Percentiles rank a stretch among this genome's conserved stretches.
These are phyloP conservation scores for Upupa epops DNA, from an alignment of 2,113 vertebrate species.

Conservation along the genomic window DNA sequence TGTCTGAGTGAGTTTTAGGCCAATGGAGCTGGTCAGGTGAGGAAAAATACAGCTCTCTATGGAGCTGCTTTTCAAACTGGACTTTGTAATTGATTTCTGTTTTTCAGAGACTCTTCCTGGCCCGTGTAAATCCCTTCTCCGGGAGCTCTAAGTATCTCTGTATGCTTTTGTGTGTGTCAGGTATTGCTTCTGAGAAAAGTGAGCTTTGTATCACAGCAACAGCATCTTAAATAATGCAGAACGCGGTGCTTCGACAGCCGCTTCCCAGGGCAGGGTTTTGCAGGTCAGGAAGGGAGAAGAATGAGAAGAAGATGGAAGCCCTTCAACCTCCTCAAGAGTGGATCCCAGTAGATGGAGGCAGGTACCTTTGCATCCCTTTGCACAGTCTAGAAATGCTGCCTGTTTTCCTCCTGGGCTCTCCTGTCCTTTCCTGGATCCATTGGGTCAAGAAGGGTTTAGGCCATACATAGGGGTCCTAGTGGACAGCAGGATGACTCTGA, in stretches of 20 bases:
- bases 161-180: background rate
- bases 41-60: background rate
- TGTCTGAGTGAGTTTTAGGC: background rate
- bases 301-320: background rate
- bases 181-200: background rate
- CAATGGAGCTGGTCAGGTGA: background rate
- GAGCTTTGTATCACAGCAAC: background rate
- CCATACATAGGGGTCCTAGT: no score
- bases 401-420: background rate
- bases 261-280: background rate
- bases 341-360: background rate
- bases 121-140: background rate
- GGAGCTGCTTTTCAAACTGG: background rate
- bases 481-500: no score
- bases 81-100: background rate
- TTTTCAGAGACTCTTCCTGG: background rate
- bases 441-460: no score
- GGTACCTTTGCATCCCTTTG: background rate
- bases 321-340: background rate
- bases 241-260: background rate
- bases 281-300: background rate
- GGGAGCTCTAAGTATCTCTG: background rate
- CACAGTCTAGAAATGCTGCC: background rate
- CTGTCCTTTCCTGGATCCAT: background rate
- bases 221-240: background rate